Conservation (phyloP, 2,888 invertebrate genomes). For the Digitonthophagus gazella region DNA sequence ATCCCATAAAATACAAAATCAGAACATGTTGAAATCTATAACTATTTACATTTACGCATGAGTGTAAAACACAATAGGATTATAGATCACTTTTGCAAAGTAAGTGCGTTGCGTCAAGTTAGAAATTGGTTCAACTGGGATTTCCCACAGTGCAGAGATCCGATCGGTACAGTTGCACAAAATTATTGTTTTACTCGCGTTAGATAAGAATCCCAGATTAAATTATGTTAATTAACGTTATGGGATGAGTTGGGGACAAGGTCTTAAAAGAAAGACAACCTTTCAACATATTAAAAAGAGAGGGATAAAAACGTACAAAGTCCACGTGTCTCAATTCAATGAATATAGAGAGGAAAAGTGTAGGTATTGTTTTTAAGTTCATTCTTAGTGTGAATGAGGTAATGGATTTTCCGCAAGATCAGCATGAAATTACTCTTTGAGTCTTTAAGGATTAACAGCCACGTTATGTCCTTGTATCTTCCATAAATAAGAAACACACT, state of each 20-base stretch:
- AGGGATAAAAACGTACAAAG: neutral
- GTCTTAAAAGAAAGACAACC: neutral
- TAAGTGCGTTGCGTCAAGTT: neutral
- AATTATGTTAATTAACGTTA: neutral
- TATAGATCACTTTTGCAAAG: neutral
- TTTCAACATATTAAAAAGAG: neutral
- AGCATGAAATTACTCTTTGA: neutral
- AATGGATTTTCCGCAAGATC: neutral
- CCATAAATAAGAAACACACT: neutral
- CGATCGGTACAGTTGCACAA: neutral
- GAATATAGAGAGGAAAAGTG: neutral
- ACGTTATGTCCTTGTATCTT: neutral
- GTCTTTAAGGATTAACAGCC: neutral
- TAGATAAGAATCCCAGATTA: neutral
- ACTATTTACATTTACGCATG: neutral
- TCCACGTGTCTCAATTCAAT: no score
- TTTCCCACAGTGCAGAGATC: neutral
- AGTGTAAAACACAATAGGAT: slow-evolving; percentile 1
- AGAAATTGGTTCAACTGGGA: neutral
- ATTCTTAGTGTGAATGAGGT: neutral
- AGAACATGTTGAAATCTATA: no score
- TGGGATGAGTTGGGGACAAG: neutral
- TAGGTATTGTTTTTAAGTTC: neutral
- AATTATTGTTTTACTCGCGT: neutral
- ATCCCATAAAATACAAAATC: neutral